These are phyloP conservation scores for Petrocephalus microphthalmus DNA, from an alignment of 2,113 vertebrate species.

Conservation along the genomic window DNA sequence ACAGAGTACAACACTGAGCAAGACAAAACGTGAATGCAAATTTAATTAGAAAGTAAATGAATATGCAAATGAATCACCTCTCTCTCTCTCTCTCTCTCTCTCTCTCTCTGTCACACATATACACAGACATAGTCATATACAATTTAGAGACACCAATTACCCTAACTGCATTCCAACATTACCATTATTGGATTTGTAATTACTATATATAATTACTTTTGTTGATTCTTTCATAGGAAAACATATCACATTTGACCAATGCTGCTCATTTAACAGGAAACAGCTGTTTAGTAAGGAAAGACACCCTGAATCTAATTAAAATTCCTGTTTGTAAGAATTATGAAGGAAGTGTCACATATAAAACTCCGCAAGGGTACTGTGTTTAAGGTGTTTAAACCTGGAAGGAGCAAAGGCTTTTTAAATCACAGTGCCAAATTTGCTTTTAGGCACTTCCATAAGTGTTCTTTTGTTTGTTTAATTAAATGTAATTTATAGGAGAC, in stretches of 20 bases:
- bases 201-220: background rate
- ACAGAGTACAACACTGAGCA: constrained; percentile 35
- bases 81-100: background rate
- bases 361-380: constrained; percentile 54
- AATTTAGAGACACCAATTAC: background rate
- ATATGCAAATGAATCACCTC: background rate
- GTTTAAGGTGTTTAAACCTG: constrained; percentile 59
- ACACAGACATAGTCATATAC: background rate
- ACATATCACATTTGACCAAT: constrained; percentile 63
- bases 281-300: constrained; percentile 54
- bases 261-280: constrained; percentile 56
- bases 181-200: background rate
- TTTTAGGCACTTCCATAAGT: constrained; percentile 55
- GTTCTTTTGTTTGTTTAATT: constrained; percentile 30
- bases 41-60: constrained; percentile 55
- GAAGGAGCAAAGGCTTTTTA: constrained; percentile 44
- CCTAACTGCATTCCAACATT: background rate
- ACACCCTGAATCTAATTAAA: constrained; percentile 28
- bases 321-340: constrained; percentile 52
- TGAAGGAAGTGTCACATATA: constrained; percentile 57
- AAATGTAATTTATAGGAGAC: constrained; percentile 19
- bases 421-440: constrained; percentile 66
- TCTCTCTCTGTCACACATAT: background rate
- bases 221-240: constrained; percentile 58
- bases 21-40: constrained; percentile 58